Evolutionary conservation across 2,113 vertebrate genomes (phyloP).

Genomic region (Myiagra hebetior): DNA sequence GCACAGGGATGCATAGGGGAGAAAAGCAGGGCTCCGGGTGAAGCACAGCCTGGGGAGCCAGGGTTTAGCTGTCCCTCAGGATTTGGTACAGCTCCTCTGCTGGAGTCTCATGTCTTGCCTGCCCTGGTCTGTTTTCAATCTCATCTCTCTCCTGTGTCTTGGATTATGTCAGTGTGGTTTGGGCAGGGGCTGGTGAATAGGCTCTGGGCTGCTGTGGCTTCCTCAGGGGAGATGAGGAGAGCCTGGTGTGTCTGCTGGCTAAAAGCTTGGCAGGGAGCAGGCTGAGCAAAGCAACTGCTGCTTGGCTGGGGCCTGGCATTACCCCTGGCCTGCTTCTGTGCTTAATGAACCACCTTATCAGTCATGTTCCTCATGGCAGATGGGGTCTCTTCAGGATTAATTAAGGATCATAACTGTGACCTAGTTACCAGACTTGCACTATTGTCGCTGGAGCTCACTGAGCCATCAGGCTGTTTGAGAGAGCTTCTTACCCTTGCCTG

Average conservation of each 20-base stretch:
- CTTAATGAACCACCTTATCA: constrained; percentile 1
- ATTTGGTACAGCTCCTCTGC: background rate
- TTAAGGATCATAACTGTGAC: constrained; percentile 55
- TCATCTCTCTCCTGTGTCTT: background rate
- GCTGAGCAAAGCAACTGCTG: background rate
- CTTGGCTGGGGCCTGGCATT: background rate
- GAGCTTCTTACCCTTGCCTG: background rate
- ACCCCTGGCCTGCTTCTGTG: background rate
- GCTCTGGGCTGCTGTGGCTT: background rate
- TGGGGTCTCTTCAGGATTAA: constrained; percentile 40
- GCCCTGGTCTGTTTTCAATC: background rate
- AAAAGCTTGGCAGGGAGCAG: background rate
- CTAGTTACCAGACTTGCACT: constrained; percentile 37
- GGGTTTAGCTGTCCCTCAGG: background rate
- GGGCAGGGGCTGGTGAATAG: background rate
- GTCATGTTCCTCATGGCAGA: background rate
- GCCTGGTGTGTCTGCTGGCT: background rate
- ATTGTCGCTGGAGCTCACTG: background rate
- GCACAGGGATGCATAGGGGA: background rate
- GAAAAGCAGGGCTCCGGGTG: background rate
- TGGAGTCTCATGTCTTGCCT: background rate
- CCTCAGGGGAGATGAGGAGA: background rate
- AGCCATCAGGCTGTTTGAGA: background rate
- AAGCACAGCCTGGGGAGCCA: background rate
- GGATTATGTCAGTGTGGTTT: background rate